These are phyloP conservation scores for Aix galericulata DNA, from an alignment of 2,113 vertebrate species.

Conservation along the genomic window DNA sequence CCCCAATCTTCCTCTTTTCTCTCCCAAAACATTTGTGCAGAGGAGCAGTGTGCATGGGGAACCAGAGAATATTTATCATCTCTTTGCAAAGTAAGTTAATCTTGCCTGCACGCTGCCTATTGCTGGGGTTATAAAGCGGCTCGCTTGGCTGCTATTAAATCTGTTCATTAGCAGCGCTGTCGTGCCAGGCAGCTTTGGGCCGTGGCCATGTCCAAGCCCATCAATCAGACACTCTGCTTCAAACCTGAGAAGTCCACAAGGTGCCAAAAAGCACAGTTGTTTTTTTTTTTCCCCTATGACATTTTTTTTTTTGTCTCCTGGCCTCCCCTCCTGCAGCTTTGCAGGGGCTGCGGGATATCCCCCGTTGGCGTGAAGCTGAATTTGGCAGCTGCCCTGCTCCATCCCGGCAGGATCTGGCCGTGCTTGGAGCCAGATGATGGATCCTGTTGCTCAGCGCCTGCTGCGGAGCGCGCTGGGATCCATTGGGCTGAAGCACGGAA, in stretches of 20 bases:
- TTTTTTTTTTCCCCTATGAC: neutral
- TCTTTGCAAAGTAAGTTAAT: neutral
- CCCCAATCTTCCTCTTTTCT: neutral
- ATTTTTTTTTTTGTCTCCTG: no score
- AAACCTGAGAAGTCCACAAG: neutral
- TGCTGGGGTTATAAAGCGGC: neutral
- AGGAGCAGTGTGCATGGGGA: fast-evolving
- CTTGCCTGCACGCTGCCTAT: fast-evolving
- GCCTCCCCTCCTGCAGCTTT: fast-evolving
- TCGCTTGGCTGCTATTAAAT: neutral
- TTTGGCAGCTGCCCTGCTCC: neutral
- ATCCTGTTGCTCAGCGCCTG: neutral
- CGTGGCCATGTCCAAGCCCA: neutral
- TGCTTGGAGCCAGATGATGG: neutral
- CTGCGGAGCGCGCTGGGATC: neutral
- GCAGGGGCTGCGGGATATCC: fast-evolving
- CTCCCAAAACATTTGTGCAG: fast-evolving
- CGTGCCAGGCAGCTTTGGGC: neutral
- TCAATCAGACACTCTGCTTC: neutral
- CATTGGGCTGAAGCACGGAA: fast-evolving
- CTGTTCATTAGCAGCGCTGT: neutral
- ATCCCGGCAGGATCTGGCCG: neutral
- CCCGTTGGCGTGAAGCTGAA: fast-evolving
- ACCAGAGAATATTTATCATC: neutral
- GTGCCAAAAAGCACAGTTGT: neutral